Evolutionary conservation across 2,888 invertebrate genomes (phyloP).

Genomic region (Cyclophora albipunctata): DNA sequence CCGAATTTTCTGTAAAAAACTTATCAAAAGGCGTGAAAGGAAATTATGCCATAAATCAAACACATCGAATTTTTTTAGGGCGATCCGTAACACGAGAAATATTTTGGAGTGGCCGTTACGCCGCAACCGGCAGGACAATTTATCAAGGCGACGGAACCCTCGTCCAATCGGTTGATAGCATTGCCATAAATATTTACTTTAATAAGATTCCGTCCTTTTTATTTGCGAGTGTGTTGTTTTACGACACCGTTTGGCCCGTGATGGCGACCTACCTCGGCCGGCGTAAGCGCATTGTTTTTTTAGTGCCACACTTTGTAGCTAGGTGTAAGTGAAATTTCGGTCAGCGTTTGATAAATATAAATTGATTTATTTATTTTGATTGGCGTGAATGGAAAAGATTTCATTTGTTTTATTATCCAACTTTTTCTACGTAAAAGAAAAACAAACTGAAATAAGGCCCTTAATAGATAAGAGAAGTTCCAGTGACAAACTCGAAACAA

Average conservation of each 20-base stretch:
- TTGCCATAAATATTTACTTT: conserved; percentile 75
- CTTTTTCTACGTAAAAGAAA: no score
- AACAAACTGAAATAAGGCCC: no score
- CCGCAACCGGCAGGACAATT: conserved; percentile 64
- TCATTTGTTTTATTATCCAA: no score
- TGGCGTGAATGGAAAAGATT: background rate
- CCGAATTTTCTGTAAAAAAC: conserved; percentile 30
- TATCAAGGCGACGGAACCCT: conserved; percentile 69
- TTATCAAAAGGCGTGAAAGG: conserved; percentile 51
- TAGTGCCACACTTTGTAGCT: conserved; percentile 42
- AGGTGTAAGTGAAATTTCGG: conserved; percentile 38
- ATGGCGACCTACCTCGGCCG: conserved; percentile 51
- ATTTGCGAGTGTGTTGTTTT: conserved; percentile 63
- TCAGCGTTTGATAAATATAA: conserved; percentile 9
- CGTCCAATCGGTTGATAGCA: conserved; percentile 72
- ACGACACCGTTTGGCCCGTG: conserved; percentile 61
- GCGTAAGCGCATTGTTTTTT: conserved; percentile 58
- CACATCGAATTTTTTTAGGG: conserved; percentile 50
- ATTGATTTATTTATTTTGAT: conserved; percentile 4
- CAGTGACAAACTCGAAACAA: no score
- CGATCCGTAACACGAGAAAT: conserved; percentile 58
- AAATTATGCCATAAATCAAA: conserved; percentile 63
- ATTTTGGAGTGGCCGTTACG: conserved; percentile 55
- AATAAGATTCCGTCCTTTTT: conserved; percentile 72
- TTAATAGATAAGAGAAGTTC: no score